Conservation (phyloP, 2,113 vertebrate species). For the Noturus placidus region DNA sequence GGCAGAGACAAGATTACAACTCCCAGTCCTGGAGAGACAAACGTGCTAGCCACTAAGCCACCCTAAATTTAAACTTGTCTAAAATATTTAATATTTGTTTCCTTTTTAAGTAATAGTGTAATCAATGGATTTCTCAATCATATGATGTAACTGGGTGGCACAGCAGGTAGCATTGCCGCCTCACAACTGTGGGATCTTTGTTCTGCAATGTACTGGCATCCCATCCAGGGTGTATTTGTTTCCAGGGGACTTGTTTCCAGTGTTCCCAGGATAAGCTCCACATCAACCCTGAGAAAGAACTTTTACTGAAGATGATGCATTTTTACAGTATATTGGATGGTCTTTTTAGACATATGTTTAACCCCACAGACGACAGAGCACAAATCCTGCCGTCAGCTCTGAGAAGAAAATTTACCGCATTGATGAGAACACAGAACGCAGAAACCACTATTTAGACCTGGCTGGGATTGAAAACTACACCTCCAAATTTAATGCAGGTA, state of each 20-base stretch:
- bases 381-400: conserved; percentile 12
- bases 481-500: conserved; percentile 86
- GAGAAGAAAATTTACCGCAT: conserved; percentile 72
- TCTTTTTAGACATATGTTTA: neutral
- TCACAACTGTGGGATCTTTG: neutral
- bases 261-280: neutral
- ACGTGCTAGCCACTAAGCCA: no score
- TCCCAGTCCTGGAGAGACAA: no score
- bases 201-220: neutral
- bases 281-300: neutral
- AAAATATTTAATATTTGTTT: neutral
- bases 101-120: neutral
- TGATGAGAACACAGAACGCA: conserved; percentile 91
- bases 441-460: conserved; percentile 94
- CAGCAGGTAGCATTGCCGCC: neutral
- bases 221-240: neutral
- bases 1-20: no score
- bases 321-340: neutral
- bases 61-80: neutral
- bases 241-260: neutral
- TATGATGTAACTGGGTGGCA: neutral
- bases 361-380: conserved; percentile 31
- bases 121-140: neutral
- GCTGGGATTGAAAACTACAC: conserved; percentile 92
- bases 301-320: neutral